Evolutionary conservation across 2,113 vertebrate species (phyloP).

Genomic region (Centropristis striata): DNA sequence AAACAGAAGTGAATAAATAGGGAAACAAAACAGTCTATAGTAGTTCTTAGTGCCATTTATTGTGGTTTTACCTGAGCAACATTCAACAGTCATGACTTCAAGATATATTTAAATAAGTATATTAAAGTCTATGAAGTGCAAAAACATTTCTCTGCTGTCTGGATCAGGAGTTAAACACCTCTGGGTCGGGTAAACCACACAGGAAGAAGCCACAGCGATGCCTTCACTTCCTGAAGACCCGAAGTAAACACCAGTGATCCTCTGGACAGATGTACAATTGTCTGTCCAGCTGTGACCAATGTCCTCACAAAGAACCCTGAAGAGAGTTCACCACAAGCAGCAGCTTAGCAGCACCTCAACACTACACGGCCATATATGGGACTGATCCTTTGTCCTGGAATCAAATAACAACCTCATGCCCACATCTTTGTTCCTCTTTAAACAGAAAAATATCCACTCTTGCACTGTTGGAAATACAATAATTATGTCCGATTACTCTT

Average conservation of each 20-base stretch:
- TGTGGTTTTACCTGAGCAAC: too few relatives aligned
- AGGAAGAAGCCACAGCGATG: slow-evolving; percentile 18
- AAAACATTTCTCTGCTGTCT: not conserved
- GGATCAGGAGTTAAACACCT: slow-evolving; percentile 1
- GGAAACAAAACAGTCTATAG: not conserved
- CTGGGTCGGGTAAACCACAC: slow-evolving; percentile 17
- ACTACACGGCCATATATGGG: not conserved
- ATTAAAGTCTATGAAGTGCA: not conserved
- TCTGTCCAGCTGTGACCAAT: slow-evolving; percentile 13
- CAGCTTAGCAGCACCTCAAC: slow-evolving; percentile 18
- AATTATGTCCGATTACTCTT: too few relatives aligned
- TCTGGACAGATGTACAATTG: slow-evolving; percentile 16
- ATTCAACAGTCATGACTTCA: not conserved
- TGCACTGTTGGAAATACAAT: too few relatives aligned
- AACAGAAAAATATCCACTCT: too few relatives aligned
- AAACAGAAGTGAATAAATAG: not conserved
- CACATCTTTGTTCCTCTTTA: not conserved
- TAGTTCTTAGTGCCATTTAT: not conserved
- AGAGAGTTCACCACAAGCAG: slow-evolving; percentile 24
- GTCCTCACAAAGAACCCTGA: not conserved
- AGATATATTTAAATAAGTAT: not conserved
- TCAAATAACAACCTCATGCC: not conserved
- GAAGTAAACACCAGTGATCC: slow-evolving; percentile 26
- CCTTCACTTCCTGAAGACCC: slow-evolving; percentile 16
- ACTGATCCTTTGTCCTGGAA: not conserved